Percentiles rank a stretch among this genome's conserved stretches.
Conservation (phyloP, 2,113 vertebrate species). For the Neopipo cinnamomea region DNA sequence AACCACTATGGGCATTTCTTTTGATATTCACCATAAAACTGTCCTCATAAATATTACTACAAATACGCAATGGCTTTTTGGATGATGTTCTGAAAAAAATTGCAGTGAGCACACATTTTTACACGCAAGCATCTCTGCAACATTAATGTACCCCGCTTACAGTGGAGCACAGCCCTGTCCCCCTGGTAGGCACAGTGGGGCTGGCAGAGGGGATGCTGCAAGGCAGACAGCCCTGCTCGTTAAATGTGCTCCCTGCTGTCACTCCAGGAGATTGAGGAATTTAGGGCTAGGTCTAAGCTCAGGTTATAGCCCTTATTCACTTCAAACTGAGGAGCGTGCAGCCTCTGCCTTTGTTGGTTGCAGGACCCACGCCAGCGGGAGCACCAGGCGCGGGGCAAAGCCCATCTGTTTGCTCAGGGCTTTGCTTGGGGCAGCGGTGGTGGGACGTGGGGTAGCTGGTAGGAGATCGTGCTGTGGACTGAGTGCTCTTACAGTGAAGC, state of each 20-base stretch:
- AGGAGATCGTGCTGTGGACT: not conserved
- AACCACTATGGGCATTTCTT: not conserved
- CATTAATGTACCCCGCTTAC: fast-evolving
- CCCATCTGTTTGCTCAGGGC: not conserved
- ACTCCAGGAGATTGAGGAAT: not conserved
- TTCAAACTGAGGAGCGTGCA: not conserved
- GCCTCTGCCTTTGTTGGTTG: not conserved
- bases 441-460: not conserved
- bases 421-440: fast-evolving
- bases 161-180: not conserved
- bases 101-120: not conserved
- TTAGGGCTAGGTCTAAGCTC: not conserved
- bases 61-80: not conserved
- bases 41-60: not conserved
- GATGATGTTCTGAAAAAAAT: not conserved
- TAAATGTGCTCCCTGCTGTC: fast-evolving
- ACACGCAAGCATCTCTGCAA: not conserved
- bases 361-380: not conserved
- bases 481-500: not conserved
- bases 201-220: not conserved
- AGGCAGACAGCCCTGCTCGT: not conserved
- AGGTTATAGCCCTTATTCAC: not conserved
- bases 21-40: not conserved
- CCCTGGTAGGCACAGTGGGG: fast-evolving
- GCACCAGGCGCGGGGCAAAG: not conserved